These are phyloP conservation scores for Saguinus imperator DNA, from an alignment of 2,113 vertebrate genomes.

Conservation along the genomic window DNA sequence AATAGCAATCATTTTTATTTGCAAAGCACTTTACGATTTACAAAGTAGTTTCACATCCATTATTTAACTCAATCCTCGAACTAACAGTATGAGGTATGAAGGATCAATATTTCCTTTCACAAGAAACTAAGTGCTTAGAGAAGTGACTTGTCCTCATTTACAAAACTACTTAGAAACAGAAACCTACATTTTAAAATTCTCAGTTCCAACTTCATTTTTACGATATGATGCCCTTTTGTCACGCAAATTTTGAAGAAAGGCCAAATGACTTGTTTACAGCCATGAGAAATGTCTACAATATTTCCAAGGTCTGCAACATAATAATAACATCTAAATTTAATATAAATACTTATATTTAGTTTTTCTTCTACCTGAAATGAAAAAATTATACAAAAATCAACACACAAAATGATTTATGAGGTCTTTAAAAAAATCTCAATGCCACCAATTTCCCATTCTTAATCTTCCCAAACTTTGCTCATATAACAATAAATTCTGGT, in stretches of 20 bases:
- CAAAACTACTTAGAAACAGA: constrained; percentile 18
- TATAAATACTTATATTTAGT: constrained; percentile 3
- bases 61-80: neutral
- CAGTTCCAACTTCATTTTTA: constrained; percentile 34
- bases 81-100: neutral
- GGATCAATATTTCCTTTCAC: neutral
- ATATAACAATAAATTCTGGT: constrained; percentile 38
- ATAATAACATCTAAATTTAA: constrained; percentile 20
- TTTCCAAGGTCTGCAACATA: constrained; percentile 21
- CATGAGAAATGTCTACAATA: constrained; percentile 7
- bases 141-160: neutral
- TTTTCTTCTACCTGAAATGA: constrained; percentile 35
- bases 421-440: neutral
- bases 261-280: constrained; percentile 9
- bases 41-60: constrained; percentile 38
- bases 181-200: constrained; percentile 21
- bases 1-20: constrained; percentile 17
- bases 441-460: constrained; percentile 15
- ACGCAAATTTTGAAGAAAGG: constrained; percentile 27
- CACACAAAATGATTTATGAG: neutral
- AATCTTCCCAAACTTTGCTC: constrained; percentile 34
- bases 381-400: constrained; percentile 57
- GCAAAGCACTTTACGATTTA: constrained; percentile 13
- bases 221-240: neutral
- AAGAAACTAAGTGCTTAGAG: constrained; percentile 36